phyloP scores from a whole-genome alignment of 2,113 vertebrate genomes.

The Cavia porcellus region DNA sequence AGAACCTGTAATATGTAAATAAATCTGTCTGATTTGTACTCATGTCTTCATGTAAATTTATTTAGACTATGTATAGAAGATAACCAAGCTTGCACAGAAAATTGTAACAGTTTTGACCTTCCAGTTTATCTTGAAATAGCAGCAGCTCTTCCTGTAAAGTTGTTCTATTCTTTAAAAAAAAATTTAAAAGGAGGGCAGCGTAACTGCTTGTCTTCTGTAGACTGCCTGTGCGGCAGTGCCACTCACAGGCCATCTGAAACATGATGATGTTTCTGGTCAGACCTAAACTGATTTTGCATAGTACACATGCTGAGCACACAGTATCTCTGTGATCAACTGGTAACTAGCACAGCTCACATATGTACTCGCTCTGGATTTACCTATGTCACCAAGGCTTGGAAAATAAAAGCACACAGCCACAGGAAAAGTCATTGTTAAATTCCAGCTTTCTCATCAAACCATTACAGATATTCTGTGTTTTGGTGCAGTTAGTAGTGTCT shows the following conservation, averaged over 20 bases:
- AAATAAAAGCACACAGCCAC: background rate
- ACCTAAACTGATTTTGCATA: background rate
- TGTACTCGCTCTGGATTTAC: background rate
- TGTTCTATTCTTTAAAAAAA: background rate
- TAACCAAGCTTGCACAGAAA: background rate
- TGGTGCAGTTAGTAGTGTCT: background rate
- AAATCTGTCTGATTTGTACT: background rate
- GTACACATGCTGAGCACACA: background rate
- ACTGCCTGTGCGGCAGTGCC: background rate
- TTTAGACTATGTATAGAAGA: background rate
- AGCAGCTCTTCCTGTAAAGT: background rate
- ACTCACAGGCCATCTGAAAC: slow-evolving; percentile 5
- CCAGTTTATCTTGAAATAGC: background rate
- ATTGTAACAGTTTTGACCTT: background rate
- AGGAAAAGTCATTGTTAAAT: background rate
- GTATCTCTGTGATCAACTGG: background rate
- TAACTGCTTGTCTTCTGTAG: background rate
- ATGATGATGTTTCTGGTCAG: background rate
- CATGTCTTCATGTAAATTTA: background rate
- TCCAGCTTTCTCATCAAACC: background rate
- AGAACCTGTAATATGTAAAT: background rate
- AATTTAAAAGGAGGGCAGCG: background rate
- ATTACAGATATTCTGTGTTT: background rate
- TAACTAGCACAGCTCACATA: background rate
- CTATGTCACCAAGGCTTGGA: background rate